Conservation (phyloP, 2,113 vertebrate species). For the Acanthochromis polyacanthus region DNA sequence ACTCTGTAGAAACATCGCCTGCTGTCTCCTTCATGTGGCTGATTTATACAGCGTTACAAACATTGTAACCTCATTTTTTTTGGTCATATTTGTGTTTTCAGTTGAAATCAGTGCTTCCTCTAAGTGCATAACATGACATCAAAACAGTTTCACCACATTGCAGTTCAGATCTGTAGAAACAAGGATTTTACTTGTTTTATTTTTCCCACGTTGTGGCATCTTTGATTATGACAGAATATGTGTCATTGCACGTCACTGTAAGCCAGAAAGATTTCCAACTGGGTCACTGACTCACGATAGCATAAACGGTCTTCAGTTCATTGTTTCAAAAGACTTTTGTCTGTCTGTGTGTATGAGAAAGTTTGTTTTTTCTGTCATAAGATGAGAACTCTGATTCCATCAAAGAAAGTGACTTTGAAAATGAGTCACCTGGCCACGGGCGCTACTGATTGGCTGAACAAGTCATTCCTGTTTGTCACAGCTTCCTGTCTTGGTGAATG, state of each 20-base stretch:
- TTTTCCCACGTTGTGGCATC: neutral
- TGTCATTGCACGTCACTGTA: conserved; percentile 47
- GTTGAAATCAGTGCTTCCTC: neutral
- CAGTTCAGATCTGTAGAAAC: neutral
- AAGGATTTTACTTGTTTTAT: neutral
- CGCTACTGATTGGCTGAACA: conserved; percentile 66
- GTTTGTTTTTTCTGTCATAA: conserved; percentile 20
- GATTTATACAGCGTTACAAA: neutral
- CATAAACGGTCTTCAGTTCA: conserved; percentile 42
- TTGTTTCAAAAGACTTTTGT: conserved; percentile 43
- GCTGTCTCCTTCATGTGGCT: conserved; percentile 8
- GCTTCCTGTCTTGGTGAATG: conserved; percentile 81
- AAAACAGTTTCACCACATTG: neutral
- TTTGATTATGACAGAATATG: conserved; percentile 22
- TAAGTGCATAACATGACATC: neutral
- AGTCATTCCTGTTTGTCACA: conserved; percentile 74
- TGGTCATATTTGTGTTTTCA: neutral
- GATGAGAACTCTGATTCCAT: conserved; percentile 48
- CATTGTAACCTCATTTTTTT: neutral
- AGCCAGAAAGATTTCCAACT: conserved; percentile 43
- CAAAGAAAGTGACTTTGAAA: conserved; percentile 75
- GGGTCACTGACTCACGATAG: conserved; percentile 61
- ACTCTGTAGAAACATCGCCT: neutral
- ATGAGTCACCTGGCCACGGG: conserved; percentile 60
- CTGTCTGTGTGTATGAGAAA: neutral